These are phyloP conservation scores for Pimephales promelas DNA, from an alignment of 2,113 vertebrate genomes.

Conservation along the genomic window DNA sequence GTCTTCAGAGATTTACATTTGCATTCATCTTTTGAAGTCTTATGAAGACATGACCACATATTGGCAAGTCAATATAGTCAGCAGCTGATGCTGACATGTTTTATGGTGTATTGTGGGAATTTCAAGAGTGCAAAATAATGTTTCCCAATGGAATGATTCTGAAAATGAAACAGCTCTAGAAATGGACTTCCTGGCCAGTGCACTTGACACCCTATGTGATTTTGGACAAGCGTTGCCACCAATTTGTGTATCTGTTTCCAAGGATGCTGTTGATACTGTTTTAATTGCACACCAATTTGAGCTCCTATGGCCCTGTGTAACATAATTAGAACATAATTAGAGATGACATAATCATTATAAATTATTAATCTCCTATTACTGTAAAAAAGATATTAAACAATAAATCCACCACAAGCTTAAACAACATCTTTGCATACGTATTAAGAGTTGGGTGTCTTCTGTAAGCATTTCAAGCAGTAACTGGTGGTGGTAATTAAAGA, in stretches of 20 bases:
- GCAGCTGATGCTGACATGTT: neutral
- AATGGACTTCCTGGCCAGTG: neutral
- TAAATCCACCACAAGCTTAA: neutral
- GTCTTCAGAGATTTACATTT: neutral
- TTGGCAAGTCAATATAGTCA: neutral
- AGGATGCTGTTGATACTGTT: neutral
- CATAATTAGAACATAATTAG: slow-evolving; percentile 7
- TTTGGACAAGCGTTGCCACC: neutral
- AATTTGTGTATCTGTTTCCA: slow-evolving; percentile 1
- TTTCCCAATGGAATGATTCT: neutral
- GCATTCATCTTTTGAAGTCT: neutral
- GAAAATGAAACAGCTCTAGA: neutral
- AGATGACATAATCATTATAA: neutral
- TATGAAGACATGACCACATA: neutral
- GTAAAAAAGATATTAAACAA: neutral
- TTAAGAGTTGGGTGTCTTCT: neutral
- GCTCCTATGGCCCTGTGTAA: neutral
- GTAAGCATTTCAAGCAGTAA: slow-evolving; percentile 23
- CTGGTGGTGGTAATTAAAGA: slow-evolving; percentile 31
- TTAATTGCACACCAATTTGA: neutral
- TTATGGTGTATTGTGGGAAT: slow-evolving; percentile 4
- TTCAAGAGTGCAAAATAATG: neutral
- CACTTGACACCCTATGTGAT: neutral
- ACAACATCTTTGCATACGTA: neutral
- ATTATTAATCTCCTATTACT: slow-evolving; percentile 33